These are phyloP conservation scores for Quadroppia sp. DNA, from an alignment of 2,888 invertebrate genomes.

Conservation along the genomic window DNA sequence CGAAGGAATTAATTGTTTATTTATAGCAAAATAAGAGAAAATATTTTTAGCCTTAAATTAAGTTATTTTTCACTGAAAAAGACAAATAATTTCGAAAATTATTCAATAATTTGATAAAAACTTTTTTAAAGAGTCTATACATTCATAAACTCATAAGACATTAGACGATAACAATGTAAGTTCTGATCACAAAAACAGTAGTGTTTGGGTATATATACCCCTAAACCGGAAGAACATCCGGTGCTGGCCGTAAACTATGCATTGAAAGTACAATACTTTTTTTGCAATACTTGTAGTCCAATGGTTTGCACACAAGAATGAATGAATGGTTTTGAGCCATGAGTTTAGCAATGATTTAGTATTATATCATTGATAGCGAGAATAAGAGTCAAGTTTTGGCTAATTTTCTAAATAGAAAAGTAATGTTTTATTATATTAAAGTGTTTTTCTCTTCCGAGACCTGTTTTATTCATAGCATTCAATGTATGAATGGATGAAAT, in stretches of 20 bases:
- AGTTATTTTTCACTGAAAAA: too few relatives aligned
- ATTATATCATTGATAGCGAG: conserved; percentile 3
- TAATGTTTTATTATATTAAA: conserved; percentile 24
- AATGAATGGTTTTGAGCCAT: background rate
- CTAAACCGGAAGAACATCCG: conserved; percentile 20
- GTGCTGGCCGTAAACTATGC: background rate
- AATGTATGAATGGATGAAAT: background rate
- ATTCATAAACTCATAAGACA: background rate
- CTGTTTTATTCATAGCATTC: conserved; percentile 12
- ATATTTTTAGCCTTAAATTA: too few relatives aligned
- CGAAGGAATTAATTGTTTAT: background rate
- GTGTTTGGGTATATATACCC: background rate
- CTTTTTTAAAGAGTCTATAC: too few relatives aligned
- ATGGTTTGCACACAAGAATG: background rate
- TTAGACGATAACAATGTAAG: background rate
- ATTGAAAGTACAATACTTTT: conserved; percentile 2
- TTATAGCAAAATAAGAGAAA: too few relatives aligned
- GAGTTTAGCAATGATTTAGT: background rate
- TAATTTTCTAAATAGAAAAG: conserved; percentile 13
- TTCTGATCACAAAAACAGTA: background rate
- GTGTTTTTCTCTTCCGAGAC: conserved; percentile 23
- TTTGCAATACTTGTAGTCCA: background rate
- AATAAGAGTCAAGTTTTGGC: conserved; percentile 6
- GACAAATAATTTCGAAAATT: too few relatives aligned
- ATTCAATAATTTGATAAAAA: too few relatives aligned